Percentiles rank a stretch among this genome's conserved stretches.
These are phyloP conservation scores for Agonum fuliginosum DNA, from an alignment of 2,888 invertebrate species.

Conservation along the genomic window DNA sequence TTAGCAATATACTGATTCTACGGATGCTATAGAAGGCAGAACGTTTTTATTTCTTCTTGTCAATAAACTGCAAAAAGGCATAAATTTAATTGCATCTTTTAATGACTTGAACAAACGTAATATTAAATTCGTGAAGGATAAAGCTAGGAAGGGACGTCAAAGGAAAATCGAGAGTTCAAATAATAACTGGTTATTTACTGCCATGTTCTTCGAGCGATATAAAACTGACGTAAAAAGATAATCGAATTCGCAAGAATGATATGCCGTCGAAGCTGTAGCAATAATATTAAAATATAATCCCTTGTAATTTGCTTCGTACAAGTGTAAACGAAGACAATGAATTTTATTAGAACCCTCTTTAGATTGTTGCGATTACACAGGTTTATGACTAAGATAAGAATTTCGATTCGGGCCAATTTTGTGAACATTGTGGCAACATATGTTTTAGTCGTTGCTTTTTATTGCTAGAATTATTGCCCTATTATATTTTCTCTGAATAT, in stretches of 20 bases:
- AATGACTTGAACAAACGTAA: slow-evolving; percentile 50
- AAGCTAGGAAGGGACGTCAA: slow-evolving; percentile 13
- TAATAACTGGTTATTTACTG: slow-evolving; percentile 54
- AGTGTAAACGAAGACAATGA: slow-evolving; percentile 34
- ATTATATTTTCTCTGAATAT: slow-evolving; percentile 17
- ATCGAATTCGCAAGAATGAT: slow-evolving; percentile 49
- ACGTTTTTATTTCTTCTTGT: background rate
- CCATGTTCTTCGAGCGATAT: slow-evolving; percentile 26
- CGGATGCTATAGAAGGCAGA: no score
- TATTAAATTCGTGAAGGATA: slow-evolving; percentile 42
- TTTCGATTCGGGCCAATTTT: slow-evolving; percentile 25
- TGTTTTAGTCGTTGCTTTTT: slow-evolving; percentile 10
- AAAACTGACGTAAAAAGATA: slow-evolving; percentile 50
- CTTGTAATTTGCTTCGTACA: slow-evolving; percentile 11
- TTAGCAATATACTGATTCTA: no score
- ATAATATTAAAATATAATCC: slow-evolving; percentile 48
- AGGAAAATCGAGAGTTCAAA: slow-evolving; percentile 44
- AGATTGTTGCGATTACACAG: slow-evolving; percentile 38
- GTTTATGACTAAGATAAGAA: slow-evolving; percentile 34
- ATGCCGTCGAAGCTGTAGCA: background rate
- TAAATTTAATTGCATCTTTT: slow-evolving; percentile 52
- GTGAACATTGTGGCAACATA: slow-evolving; percentile 27
- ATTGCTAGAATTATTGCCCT: slow-evolving; percentile 8
- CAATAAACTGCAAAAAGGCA: background rate
- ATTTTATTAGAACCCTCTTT: slow-evolving; percentile 29